These are phyloP conservation scores for Pachydiplax longipennis DNA, from an alignment of 2,888 invertebrate species.

Conservation along the genomic window DNA sequence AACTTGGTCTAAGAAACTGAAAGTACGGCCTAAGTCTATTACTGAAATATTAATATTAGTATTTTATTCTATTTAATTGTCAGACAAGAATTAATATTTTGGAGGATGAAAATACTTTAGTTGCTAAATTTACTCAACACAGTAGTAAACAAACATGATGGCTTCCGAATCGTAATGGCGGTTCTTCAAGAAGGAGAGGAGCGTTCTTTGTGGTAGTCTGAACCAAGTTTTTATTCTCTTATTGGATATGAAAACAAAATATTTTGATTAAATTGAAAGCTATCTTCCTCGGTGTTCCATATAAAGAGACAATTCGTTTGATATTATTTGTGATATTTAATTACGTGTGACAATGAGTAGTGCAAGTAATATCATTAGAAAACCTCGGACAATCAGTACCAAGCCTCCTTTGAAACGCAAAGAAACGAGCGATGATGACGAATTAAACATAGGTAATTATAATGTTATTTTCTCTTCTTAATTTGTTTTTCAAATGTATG, in stretches of 20 bases:
- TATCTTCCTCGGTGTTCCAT: too few relatives aligned
- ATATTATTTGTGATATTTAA: not conserved
- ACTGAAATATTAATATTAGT: too few relatives aligned
- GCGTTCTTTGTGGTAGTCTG: not conserved
- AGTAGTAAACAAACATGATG: not conserved
- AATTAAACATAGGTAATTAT: slow-evolving; percentile 1
- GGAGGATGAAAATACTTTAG: not conserved
- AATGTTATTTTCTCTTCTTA: not conserved
- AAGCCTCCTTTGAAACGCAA: not conserved
- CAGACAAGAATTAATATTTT: too few relatives aligned
- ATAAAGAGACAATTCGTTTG: not conserved
- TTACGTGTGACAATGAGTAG: not conserved
- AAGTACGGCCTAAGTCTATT: too few relatives aligned
- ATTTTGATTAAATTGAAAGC: not conserved
- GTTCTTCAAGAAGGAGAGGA: not conserved
- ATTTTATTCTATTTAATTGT: too few relatives aligned
- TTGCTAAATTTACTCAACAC: not conserved
- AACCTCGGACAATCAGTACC: not conserved
- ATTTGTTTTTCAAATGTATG: not conserved
- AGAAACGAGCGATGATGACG: slow-evolving; percentile 29
- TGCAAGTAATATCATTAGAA: slow-evolving; percentile 6
- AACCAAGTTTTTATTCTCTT: not conserved
- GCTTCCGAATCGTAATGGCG: not conserved
- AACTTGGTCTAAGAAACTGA: not conserved
- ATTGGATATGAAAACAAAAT: not conserved